phyloP scores from a whole-genome alignment of 1,140 invertebrate genomes.

The Musca domestica region DNA sequence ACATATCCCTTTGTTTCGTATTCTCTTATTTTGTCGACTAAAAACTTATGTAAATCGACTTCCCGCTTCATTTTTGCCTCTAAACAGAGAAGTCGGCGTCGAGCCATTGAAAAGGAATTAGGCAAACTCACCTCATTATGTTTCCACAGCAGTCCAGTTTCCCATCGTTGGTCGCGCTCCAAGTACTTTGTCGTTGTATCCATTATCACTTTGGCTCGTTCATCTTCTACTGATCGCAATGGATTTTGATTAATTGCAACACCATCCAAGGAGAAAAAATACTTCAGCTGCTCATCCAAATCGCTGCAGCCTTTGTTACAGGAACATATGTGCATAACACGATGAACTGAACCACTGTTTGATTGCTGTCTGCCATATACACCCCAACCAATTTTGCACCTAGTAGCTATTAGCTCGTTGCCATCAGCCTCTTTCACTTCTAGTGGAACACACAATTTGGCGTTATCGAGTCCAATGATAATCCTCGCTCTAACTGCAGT shows the following conservation, averaged over 20 bases:
- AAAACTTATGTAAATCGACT: neutral
- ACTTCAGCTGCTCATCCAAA: neutral
- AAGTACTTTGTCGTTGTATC: slow-evolving; percentile 8
- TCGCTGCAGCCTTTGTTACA: neutral
- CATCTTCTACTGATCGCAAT: slow-evolving; percentile 2
- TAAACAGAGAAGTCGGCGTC: slow-evolving; percentile 1
- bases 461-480: slow-evolving; percentile 12
- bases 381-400: slow-evolving; percentile 1
- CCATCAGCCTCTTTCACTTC: neutral
- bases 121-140: neutral
- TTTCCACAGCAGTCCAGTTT: neutral
- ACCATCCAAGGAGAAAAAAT: slow-evolving; percentile 3
- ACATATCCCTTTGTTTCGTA: slow-evolving; percentile 1
- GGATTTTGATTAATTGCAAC: neutral
- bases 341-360: neutral
- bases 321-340: neutral
- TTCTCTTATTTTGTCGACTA: neutral
- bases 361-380: neutral
- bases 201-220: neutral
- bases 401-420: neutral
- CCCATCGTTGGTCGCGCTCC: slow-evolving; percentile 1
- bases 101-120: neutral
- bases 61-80: neutral
- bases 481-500: neutral
- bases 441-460: neutral